phyloP scores from a whole-genome alignment of 2,797 vertebrate genomes.

The Mus caroli region DNA sequence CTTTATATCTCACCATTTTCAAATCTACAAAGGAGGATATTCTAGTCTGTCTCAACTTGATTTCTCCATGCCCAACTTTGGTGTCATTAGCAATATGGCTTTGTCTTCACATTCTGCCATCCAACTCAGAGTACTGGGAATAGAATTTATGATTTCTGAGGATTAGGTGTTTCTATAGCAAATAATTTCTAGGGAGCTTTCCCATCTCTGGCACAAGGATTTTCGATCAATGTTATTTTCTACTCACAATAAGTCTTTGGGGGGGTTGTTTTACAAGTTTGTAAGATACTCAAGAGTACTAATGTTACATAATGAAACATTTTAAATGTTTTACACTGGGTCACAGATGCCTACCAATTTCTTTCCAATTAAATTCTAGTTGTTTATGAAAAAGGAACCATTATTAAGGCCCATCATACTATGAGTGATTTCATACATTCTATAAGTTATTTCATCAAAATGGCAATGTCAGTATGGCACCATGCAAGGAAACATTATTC shows the following conservation, averaged over 20 bases:
- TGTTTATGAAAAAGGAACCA: not conserved
- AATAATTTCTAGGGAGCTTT: not conserved
- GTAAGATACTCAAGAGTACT: not conserved
- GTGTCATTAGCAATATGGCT: not conserved
- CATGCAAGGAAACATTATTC: not conserved
- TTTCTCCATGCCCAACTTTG: not conserved
- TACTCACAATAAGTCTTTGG: not conserved
- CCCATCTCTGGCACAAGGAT: not conserved
- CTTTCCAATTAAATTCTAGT: too few species aligned
- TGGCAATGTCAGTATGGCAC: not conserved
- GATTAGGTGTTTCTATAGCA: not conserved
- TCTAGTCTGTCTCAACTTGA: not conserved
- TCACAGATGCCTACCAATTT: not conserved
- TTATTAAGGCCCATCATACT: not conserved
- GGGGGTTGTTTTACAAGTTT: not conserved
- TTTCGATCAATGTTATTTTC: not conserved
- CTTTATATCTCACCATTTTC: not conserved
- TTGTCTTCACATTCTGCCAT: not conserved
- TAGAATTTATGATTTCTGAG: not conserved
- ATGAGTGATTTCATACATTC: not conserved
- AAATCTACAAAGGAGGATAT: not conserved
- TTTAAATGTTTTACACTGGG: not conserved
- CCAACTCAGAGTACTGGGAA: not conserved
- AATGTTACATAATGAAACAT: not conserved
- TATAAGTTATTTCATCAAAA: not conserved